Evolutionary conservation across 2,797 vertebrate genomes (phyloP), one percentile per base, ranked within the genome.

Genomic region (Gephyroberyx darwinii): DNA sequence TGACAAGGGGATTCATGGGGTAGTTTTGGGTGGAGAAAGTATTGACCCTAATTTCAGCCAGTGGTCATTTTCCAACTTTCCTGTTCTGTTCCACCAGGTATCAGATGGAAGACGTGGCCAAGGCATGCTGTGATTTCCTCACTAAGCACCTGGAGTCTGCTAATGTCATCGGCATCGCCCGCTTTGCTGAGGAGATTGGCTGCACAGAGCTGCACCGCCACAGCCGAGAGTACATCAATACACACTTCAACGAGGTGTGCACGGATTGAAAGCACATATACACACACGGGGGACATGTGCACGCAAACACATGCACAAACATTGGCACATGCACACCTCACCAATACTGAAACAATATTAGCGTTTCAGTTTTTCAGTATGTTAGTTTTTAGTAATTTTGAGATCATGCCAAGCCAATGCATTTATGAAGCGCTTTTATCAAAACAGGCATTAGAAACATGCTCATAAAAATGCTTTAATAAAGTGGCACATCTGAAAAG

Each of bases 111-210:
- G 95, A 95, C 0, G 95, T 95, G 75, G 90, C 92, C 57, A 94
- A 92, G 64, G 94, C 93, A 0, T 96, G 95, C 82, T 95, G 94
- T 2, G 93, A 95, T 88, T 96, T 94, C 84, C 93, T 96, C 41
- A 78, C 66, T 0, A 95, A 95, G 70, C 93, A 95, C 70, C 84
- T 95, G 70, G 94, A 95, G 74, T 89, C 95, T 0, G 88, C 90
- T 5, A 95, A 96, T 20, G 95, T 94, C 62, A 94, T 96, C n/a
- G 95, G 95, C 60, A 95, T 96, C 56, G 84, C 92, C 12, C 93
- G 93, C 45, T 96, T 95, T 0, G 94, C 95, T 0, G 94, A 95
- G 75, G 94, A 94, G 77, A 91, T 95, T 10, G 91, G 94, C 69
- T 95, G 95, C 86, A 83, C 75, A 0, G 94, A 95, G 45, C 89